Base-by-base conservation (phyloP, 2,113 vertebrate genomes). In the Telmatochromis sp. region DNA sequence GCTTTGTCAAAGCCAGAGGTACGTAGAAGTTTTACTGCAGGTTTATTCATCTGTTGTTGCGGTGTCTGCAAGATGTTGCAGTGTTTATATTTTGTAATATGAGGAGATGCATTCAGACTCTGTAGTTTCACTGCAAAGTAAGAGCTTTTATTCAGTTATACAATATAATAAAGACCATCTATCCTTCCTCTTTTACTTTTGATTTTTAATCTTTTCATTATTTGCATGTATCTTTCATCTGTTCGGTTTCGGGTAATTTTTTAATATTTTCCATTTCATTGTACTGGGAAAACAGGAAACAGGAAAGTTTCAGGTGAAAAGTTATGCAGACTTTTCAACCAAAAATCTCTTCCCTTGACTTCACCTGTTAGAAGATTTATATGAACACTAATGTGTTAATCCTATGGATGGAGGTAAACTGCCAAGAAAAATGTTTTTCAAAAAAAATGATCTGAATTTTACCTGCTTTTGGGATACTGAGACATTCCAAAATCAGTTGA, bases 1-100 rank as follows among this genome's bases (percentile, higher is more conserved):
- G 97, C 94, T 96, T 95, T 93, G 92, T 92, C 87, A 94, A 81
- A 92, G 95, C 94, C 92, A 94, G 96, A 97, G 97, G 97, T 98
- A 96, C 80, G 96, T 96, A 37, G 35, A 40, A 26, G 14, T 45
- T 79, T 73, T 21, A n/a, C 14, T 82, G 31, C 12, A 54, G 21
- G n/a, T 78, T 65, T 19, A 86, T 58, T 45, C 4, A 55, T 40
- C 37, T 26, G 23, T 70, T 33, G 26, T 70, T 33, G 26, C 6
- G 9, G 15, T 15, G 6, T 70, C 26, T 19, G 28, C 9, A 31
- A 57, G 9, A 57, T 47, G 28, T 13, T 82, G 14, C 14, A 49
- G 17, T 45, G 21, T 58, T 31, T 0, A 63, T 63, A 42, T 78
- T 78, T 78, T 78, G 45, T 78, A 51, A 13, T n/a, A 17, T 78